These are phyloP conservation scores for Thymelicus acteon DNA, from an alignment of 2,888 invertebrate species.

Conservation along the genomic window DNA sequence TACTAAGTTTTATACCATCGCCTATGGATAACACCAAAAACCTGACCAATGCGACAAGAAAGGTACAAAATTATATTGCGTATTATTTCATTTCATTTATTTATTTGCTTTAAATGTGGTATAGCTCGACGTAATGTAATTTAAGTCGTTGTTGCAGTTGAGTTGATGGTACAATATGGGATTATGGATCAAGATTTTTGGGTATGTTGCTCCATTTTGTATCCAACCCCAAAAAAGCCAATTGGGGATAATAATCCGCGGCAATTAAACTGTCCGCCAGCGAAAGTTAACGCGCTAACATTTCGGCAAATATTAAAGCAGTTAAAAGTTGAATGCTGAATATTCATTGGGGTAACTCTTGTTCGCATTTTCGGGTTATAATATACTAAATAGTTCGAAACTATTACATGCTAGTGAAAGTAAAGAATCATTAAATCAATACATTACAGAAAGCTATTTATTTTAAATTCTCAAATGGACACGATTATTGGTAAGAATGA, in stretches of 20 bases:
- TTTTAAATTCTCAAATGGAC: no score
- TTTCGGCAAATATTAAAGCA: conserved; percentile 38
- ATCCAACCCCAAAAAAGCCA: conserved; percentile 35
- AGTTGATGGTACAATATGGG: no score
- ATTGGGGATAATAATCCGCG: conserved; percentile 38
- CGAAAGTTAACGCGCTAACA: conserved; percentile 36
- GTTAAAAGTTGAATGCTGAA: conserved; percentile 33
- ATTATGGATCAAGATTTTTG: no score
- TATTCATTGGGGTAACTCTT: conserved; percentile 31
- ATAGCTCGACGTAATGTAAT: no score
- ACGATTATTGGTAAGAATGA: no score
- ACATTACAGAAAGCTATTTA: background rate
- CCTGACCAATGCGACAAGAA: no score
- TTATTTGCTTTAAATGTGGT: no score
- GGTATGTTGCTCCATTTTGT: background rate
- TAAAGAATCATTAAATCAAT: background rate
- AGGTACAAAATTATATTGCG: no score
- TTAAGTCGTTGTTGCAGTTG: no score
- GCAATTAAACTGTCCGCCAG: conserved; percentile 40
- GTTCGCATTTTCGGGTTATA: conserved; percentile 18
- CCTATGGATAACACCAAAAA: no score
- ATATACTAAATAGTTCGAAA: conserved; percentile 2
- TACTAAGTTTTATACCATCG: no score
- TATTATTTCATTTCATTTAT: no score
- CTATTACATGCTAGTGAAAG: background rate